Conservation (phyloP, 1,140 invertebrate species). For the Drosophila santomea region DNA sequence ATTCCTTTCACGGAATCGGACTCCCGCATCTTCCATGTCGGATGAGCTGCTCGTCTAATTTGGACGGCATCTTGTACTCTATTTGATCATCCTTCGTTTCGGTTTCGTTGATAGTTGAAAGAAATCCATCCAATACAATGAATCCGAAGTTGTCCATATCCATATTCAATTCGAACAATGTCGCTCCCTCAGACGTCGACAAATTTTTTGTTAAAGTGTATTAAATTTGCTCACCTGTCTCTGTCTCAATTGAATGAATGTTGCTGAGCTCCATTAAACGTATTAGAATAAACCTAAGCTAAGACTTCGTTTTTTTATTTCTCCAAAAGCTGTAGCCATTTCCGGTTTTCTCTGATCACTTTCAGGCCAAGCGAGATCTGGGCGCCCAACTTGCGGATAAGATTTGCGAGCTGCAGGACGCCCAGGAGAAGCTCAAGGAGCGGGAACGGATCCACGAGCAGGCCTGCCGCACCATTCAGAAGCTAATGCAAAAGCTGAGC, state of each 20-base stretch:
- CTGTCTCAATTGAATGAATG: conserved; percentile 1
- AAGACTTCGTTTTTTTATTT: conserved; percentile 2
- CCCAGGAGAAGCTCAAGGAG: conserved; percentile 65
- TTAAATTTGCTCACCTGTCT: conserved; percentile 10
- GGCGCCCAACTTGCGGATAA: conserved; percentile 67
- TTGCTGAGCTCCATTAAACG: conserved; percentile 21
- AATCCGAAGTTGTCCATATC: conserved; percentile 11
- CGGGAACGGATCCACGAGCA: conserved; percentile 68
- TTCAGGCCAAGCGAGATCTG: conserved; percentile 41
- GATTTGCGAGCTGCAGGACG: conserved; percentile 68
- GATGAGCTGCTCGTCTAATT: conserved; percentile 20
- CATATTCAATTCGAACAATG: conserved; percentile 9
- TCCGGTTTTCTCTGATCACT: conserved; percentile 11
- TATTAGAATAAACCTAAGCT: background rate
- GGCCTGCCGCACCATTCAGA: conserved; percentile 73
- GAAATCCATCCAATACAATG: conserved; percentile 1
- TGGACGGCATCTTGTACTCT: conserved; percentile 5
- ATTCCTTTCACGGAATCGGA: background rate
- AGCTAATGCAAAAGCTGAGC: conserved; percentile 74
- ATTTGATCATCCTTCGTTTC: conserved; percentile 15
- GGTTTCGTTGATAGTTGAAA: conserved; percentile 43
- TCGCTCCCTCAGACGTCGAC: conserved; percentile 11
- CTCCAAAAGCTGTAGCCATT: conserved; percentile 1
- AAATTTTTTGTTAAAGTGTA: conserved; percentile 47
- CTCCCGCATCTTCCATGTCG: conserved; percentile 15